phyloP scores from a whole-genome alignment of 2,888 invertebrate genomes.

The Drosophila kuntzei region DNA sequence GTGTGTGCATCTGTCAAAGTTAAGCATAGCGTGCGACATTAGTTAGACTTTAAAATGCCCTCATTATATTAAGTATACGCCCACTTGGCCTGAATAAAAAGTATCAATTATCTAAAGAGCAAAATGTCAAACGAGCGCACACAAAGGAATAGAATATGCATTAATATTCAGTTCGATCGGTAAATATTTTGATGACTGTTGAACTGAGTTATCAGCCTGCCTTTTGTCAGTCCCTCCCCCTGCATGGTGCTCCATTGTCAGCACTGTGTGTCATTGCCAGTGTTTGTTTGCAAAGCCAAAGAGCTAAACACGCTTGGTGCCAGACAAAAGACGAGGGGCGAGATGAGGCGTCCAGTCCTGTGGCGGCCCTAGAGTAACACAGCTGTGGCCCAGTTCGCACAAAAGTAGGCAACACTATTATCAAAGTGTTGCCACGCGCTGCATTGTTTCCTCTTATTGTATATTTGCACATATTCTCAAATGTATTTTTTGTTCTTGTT shows the following conservation, averaged over 20 bases:
- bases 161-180: constrained; percentile 23
- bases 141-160: constrained; percentile 9
- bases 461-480: constrained; percentile 57
- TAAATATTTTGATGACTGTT: constrained; percentile 31
- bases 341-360: background rate
- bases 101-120: constrained; percentile 37
- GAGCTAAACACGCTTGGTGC: constrained; percentile 29
- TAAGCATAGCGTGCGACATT: background rate
- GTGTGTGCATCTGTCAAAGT: constrained; percentile 8
- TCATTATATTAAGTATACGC: constrained; percentile 24
- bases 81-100: constrained; percentile 10
- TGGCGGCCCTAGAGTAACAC: background rate
- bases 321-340: constrained; percentile 36
- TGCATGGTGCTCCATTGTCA: background rate
- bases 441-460: constrained; percentile 68
- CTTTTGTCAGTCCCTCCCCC: constrained; percentile 14
- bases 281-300: constrained; percentile 39
- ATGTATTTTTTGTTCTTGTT: constrained; percentile 42
- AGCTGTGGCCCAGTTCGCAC: constrained; percentile 35
- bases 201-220: constrained; percentile 8
- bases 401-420: constrained; percentile 60
- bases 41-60: constrained; percentile 34
- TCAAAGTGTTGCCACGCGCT: constrained; percentile 60
- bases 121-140: constrained; percentile 19
- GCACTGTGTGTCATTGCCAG: constrained; percentile 24